Evolutionary conservation across 2,888 invertebrate genomes (phyloP), one percentile per base, ranked within the genome.

Genomic region (Trissolcus japonicus): DNA sequence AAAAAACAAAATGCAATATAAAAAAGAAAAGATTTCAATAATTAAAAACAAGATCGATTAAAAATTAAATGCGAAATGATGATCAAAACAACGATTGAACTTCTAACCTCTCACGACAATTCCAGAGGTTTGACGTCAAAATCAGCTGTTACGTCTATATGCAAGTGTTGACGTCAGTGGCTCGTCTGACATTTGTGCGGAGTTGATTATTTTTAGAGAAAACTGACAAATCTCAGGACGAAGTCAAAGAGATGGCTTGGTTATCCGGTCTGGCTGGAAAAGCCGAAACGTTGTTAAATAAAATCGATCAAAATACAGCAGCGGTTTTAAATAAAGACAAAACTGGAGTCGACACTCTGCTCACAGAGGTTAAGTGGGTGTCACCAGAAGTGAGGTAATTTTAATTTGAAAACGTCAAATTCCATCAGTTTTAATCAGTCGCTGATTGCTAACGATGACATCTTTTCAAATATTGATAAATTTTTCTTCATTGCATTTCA

Each of bases 231-330:
- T 9, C 9, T 35, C 13, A 0, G 13, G 35, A 4, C 7, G 21
- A 40, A 35, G 6, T 35, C 2, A n/a, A 19, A n/a, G 67, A 56
- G 50, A 94, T 94, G 94, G 93, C 94, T 77, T 94, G 94, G 94
- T 87, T 94, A 56, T 91, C 92, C 78, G 94, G 92, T 81, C 90
- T 94, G 65, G 94, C 94, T 55, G 94, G 92, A 25, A 94, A 92
- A 83, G 94, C 94, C 19, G 94, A 94, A 87, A 92, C 92, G 85
- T 90, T 95, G 69, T 89, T 95, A 35, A 94, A 94, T 86, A 93
- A 93, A 88, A 92, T 95, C 63, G 95, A 95, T 85, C 91, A 94
- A 86, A 93, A 93, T 86, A 94, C 94, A 14, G 94, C 94, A 1
- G 91, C 91, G 46, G 94, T 92, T 46, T 89, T 93, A 53, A 88